Evolutionary conservation across 2,888 invertebrate species (phyloP), one percentile per base, ranked within the genome.

Genomic region (Meta bourneti): DNA sequence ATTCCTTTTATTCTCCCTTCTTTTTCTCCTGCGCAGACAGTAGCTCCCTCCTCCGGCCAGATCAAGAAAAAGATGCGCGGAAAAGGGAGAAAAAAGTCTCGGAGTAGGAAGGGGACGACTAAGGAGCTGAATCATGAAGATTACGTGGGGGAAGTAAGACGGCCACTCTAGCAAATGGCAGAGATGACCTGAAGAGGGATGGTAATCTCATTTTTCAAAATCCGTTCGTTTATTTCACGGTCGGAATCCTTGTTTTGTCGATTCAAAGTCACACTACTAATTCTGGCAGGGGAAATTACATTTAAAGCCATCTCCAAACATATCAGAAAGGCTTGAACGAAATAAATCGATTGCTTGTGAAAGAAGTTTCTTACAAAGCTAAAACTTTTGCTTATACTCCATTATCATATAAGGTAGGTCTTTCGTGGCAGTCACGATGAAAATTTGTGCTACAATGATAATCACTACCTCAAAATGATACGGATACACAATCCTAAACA

Each of bases 141-240:
- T 87, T 80, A 80, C 54, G 52, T 48, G 52, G 51, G 16, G 61
- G 34, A n/a, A 85, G 85, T 78, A 78, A 86, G 85, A 86, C 85
- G 49, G 85, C 85, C 85, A 86, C 85, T 86, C 85, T 78, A 61
- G 85, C 77, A 86, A 86, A 86, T 86, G 77, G 85, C 85, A 78
- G 70, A 78, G 77, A 84, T 84, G 84, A 84, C 84, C 84, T 74
- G 48, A 61, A 74, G 69, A 75, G 61, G 84, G 77, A 51, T 13
- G 6, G 34, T 16, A 75, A 84, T 34, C 61, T 54, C 61, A 61
- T 61, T 34, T 20, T 20, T 16, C 61, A 61, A 79, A 79, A 79
- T 79, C 49, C 19, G 0, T 34, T 34, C n/a, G n/a, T 9, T 61
- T 61, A 75, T 84, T 84, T 48, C 9, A 16, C 54, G 54, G 74